phyloP scores from a whole-genome alignment of 2,113 vertebrate genomes.

The Nanorana parkeri region DNA sequence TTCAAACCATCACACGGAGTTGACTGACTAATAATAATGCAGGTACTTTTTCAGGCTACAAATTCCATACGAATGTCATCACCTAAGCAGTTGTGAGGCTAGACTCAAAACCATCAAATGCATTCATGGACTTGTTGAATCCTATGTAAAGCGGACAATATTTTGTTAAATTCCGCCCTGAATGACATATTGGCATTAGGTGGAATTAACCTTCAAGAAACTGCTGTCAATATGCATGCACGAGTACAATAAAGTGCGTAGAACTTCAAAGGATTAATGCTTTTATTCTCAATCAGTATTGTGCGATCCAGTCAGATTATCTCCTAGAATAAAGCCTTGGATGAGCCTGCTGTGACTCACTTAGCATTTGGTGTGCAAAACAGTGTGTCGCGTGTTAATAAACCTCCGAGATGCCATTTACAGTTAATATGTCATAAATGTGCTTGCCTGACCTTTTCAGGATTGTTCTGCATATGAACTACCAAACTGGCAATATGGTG shows the following conservation, averaged over 20 bases:
- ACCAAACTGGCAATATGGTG: constrained; percentile 25
- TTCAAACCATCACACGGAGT: no score
- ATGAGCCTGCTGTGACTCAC: constrained; percentile 66
- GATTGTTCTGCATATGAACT: constrained; percentile 68
- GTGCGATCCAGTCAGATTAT: constrained; percentile 66
- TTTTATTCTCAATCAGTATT: constrained; percentile 45
- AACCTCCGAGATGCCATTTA: constrained; percentile 55
- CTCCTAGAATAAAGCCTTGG: constrained; percentile 61
- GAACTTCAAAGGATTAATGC: neutral
- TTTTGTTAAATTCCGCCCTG: no score
- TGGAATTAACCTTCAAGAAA: no score
- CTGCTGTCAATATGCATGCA: no score
- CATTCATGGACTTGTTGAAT: no score
- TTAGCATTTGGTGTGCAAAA: constrained; percentile 64
- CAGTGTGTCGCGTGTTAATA: constrained; percentile 3
- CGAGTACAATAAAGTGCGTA: neutral
- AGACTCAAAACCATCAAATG: no score
- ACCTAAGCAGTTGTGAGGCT: no score
- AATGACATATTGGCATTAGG: no score
- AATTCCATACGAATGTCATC: no score
- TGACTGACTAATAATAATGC: no score
- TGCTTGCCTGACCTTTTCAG: constrained; percentile 65
- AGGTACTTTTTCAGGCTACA: no score
- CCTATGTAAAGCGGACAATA: no score
- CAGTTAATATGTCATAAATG: constrained; percentile 70